Percentiles rank a stretch among this genome's conserved stretches.
These are phyloP conservation scores for Druon quercuslanigerum DNA, from an alignment of 1,140 invertebrate genomes.

Conservation along the genomic window DNA sequence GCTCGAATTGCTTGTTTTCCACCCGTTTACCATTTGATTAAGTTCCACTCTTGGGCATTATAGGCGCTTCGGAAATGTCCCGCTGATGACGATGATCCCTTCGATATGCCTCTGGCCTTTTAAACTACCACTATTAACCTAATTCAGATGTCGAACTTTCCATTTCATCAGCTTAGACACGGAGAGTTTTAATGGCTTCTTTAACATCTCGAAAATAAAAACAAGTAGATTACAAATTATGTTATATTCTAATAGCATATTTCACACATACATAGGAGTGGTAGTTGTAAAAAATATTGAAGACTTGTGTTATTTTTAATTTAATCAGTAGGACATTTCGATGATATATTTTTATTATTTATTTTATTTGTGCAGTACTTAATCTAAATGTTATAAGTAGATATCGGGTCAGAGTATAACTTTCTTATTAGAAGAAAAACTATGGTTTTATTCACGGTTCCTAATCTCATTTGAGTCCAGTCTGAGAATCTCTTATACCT, in stretches of 20 bases:
- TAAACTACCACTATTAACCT: conserved; percentile 22
- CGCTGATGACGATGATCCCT: conserved; percentile 10
- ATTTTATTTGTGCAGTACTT: too few relatives aligned
- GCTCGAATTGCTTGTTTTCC: conserved; percentile 74
- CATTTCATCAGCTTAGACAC: neutral
- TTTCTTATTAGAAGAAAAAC: neutral
- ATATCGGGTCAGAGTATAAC: neutral
- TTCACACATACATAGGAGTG: too few relatives aligned
- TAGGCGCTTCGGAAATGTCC: conserved; percentile 36
- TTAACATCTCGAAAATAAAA: too few relatives aligned
- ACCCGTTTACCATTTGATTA: conserved; percentile 75
- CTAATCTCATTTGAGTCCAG: conserved; percentile 2
- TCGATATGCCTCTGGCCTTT: conserved; percentile 12
- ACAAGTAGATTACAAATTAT: too few relatives aligned
- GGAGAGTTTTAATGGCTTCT: too few relatives aligned
- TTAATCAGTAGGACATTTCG: too few relatives aligned
- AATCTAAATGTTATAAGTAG: too few relatives aligned
- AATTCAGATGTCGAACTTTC: neutral
- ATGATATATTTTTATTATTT: too few relatives aligned
- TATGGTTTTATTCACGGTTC: neutral
- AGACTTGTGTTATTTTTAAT: too few relatives aligned
- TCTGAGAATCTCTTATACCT: conserved; percentile 1
- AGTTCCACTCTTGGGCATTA: conserved; percentile 59
- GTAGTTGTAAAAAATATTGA: too few relatives aligned
- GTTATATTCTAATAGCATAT: too few relatives aligned